Percentiles rank a stretch among this genome's conserved stretches.
Evolutionary conservation across 2,113 vertebrate genomes (phyloP).

Genomic region (Cyprinus carpio): DNA sequence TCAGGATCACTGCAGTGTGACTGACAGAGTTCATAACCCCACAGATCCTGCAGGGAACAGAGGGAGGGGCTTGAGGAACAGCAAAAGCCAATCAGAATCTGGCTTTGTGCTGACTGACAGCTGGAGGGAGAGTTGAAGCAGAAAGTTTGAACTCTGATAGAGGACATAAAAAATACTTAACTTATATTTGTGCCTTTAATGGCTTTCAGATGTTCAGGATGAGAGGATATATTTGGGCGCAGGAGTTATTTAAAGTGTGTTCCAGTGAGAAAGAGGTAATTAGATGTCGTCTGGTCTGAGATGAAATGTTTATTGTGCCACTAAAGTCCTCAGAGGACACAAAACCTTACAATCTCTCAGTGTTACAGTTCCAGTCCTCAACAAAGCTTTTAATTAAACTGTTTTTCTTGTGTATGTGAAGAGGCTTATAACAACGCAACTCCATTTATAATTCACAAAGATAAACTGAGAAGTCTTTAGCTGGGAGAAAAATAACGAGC

Average conservation of each 20-base stretch:
- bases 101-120: background rate
- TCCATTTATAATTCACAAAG: constrained; percentile 23
- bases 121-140: background rate
- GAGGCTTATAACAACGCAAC: background rate
- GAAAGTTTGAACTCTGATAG: background rate
- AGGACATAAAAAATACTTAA: background rate
- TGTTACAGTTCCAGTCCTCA: constrained; percentile 11
- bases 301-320: constrained; percentile 34
- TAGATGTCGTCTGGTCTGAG: constrained; percentile 30
- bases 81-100: background rate
- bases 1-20: constrained; percentile 10
- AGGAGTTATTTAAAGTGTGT: constrained; percentile 32
- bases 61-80: background rate
- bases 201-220: background rate
- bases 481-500: background rate
- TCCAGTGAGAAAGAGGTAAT: constrained; percentile 36
- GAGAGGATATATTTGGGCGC: background rate
- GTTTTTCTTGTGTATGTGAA: constrained; percentile 38
- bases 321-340: constrained; percentile 23
- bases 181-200: background rate
- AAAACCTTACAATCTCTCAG: constrained; percentile 23
- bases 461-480: constrained; percentile 33
- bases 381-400: constrained; percentile 47
- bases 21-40: constrained; percentile 5
- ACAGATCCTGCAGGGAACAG: background rate